Conservation (phyloP, 2,888 invertebrate genomes). For the Graphium colonna region DNA sequence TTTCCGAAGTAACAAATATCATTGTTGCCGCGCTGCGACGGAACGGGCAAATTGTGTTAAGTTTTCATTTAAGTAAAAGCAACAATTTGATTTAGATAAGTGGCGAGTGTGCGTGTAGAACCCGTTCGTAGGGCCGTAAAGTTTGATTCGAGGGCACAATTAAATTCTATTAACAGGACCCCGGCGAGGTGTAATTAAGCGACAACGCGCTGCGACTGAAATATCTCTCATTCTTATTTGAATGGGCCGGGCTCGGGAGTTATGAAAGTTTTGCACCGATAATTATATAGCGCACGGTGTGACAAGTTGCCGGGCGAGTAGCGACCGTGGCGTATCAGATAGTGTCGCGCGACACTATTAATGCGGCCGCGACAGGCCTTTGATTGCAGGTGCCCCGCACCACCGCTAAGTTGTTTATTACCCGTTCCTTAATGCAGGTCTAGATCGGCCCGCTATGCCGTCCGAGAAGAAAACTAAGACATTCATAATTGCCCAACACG, state of each 20-base stretch:
- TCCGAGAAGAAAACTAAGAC: slow-evolving; percentile 39
- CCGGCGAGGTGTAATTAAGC: slow-evolving; percentile 64
- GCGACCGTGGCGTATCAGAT: slow-evolving; percentile 42
- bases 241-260: slow-evolving; percentile 44
- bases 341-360: slow-evolving; percentile 57
- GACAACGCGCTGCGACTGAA: slow-evolving; percentile 60
- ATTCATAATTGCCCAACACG: slow-evolving; percentile 61
- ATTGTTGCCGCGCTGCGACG: slow-evolving; percentile 6
- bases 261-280: slow-evolving; percentile 68
- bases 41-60: slow-evolving; percentile 22
- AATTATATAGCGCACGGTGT: slow-evolving; percentile 55
- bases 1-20: slow-evolving; percentile 15
- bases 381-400: slow-evolving; percentile 53
- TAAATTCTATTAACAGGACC: slow-evolving; percentile 72
- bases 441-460: slow-evolving; percentile 30
- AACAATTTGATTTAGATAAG: slow-evolving; percentile 24
- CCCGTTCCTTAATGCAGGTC: slow-evolving; percentile 38
- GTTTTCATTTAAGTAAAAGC: slow-evolving; percentile 23
- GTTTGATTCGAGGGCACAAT: slow-evolving; percentile 50
- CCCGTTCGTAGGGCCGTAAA: slow-evolving; percentile 24
- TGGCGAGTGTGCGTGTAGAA: slow-evolving; percentile 22
- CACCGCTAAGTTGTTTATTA: slow-evolving; percentile 51
- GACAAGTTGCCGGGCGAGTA: slow-evolving; percentile 39
- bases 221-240: slow-evolving; percentile 71
- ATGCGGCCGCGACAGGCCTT: slow-evolving; percentile 57